Base-by-base conservation (phyloP, 2,888 invertebrate species). In the Ornithoptera priamus region DNA sequence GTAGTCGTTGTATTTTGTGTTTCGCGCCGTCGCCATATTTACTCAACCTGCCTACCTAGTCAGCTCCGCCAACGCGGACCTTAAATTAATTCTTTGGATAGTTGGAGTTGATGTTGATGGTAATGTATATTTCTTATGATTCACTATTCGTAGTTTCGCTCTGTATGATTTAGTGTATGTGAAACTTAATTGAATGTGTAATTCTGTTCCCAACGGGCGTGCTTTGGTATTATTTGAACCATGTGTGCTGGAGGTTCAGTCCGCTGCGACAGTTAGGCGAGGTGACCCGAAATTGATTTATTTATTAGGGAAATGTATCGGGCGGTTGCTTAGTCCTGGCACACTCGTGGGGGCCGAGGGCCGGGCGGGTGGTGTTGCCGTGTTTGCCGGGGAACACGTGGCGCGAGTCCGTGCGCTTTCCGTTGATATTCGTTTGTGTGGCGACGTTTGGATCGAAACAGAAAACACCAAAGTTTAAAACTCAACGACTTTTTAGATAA, bases 401-500 rank as follows among this genome's bases (percentile, higher is more conserved):
- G 69, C 66, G 74, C 70, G 64, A 73, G 74, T 75, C 36, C 69
- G 69, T 77, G 72, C 70, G 63, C 69, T 75, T 73, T 72, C 60
- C 20, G 61, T 72, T 71, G 57, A 39, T 68, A 67, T 73, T 71
- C 67, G 68, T 62, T 74, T 69, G 67, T 74, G 60, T 71, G 71
- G 72, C 61, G 62, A 74, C 72, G 70, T 75, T 76, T 77, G 75
- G 72, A 91, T 87, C 88, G 91, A 90, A 92, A 92, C 90, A 88
- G 58, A 86, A 85, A 92, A 91, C 92, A 92, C 92, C 92, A 92
- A 92, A 88, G 83, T 87, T 87, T 89, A 84, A 87, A 88, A 88
- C 84, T 89, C 91, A 91, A 90, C 92, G 92, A 93, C 89, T 92
- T 89, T 87, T 89, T 92, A 92, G 90, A 87, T 91, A 90, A 90